Conservation (phyloP, 2,797 vertebrate species). For the Rhinoraja longicauda region DNA sequence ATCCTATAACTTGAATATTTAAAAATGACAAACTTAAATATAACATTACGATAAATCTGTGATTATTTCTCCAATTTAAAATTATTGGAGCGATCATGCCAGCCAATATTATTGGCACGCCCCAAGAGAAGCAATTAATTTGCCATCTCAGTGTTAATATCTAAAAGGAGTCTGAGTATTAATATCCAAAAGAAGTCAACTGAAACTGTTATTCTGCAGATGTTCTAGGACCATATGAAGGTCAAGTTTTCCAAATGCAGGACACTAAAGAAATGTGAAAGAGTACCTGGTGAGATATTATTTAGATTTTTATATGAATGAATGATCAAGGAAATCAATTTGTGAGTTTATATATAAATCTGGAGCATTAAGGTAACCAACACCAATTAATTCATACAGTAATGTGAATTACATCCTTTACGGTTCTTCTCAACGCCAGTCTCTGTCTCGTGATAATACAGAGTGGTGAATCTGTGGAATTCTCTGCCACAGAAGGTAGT, state of each 20-base stretch:
- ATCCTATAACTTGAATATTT: not conserved
- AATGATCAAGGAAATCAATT: not conserved
- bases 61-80: not conserved
- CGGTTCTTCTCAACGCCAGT: not conserved
- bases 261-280: not conserved
- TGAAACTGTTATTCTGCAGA: slow-evolving; percentile 7
- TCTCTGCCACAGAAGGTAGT: no score
- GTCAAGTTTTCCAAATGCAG: not conserved
- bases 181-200: slow-evolving; percentile 13
- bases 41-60: not conserved
- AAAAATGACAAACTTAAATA: not conserved
- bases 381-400: not conserved
- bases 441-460: not conserved
- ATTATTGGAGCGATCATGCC: not conserved
- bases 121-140: slow-evolving; percentile 25
- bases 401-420: not conserved
- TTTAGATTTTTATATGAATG: not conserved
- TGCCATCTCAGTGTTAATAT: not conserved
- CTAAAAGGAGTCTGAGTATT: not conserved
- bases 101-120: not conserved
- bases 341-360: not conserved
- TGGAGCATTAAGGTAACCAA: not conserved
- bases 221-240: not conserved
- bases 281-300: not conserved
- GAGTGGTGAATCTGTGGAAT: no score